A percentile compares a stretch with the other conserved stretches of the same genome.
These are phyloP conservation scores for Junco hyemalis DNA, from an alignment of 2,113 vertebrate species.

Conservation along the genomic window DNA sequence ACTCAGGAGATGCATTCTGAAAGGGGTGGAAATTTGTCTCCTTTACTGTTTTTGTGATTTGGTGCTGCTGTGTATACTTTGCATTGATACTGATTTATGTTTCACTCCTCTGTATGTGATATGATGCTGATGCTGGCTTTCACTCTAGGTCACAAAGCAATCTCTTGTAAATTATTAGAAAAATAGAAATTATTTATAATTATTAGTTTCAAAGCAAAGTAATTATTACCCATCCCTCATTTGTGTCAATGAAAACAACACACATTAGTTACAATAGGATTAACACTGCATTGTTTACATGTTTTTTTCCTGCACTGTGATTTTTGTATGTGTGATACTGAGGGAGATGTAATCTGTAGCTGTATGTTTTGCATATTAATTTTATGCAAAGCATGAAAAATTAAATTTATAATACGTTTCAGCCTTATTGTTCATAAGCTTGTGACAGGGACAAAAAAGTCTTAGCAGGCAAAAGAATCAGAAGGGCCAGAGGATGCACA, in stretches of 20 bases:
- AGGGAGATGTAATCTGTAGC: not conserved
- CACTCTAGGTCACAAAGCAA: not conserved
- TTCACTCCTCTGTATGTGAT: not conserved
- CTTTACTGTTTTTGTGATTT: conserved; percentile 27
- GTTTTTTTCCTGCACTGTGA: not conserved
- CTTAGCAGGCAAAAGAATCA: not conserved
- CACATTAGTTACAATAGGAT: not conserved
- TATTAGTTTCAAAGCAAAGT: not conserved
- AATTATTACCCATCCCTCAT: not conserved
- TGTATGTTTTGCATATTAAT: not conserved
- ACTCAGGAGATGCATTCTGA: not conserved
- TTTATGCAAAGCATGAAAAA: not conserved
- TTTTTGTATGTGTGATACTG: not conserved
- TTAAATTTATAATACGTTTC: not conserved
- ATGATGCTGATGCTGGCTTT: conserved; percentile 9
- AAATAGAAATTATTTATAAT: not conserved
- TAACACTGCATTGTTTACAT: not conserved
- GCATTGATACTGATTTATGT: conserved; percentile 24
- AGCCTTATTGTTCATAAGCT: not conserved
- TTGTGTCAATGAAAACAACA: not conserved
- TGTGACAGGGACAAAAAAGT: not conserved
- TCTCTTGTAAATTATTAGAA: not conserved
- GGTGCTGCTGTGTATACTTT: conserved; percentile 2
- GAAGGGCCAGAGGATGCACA: not conserved
- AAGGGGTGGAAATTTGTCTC: not conserved